Evolutionary conservation across 2,888 invertebrate genomes (phyloP).

Genomic region (Norana najaformis): DNA sequence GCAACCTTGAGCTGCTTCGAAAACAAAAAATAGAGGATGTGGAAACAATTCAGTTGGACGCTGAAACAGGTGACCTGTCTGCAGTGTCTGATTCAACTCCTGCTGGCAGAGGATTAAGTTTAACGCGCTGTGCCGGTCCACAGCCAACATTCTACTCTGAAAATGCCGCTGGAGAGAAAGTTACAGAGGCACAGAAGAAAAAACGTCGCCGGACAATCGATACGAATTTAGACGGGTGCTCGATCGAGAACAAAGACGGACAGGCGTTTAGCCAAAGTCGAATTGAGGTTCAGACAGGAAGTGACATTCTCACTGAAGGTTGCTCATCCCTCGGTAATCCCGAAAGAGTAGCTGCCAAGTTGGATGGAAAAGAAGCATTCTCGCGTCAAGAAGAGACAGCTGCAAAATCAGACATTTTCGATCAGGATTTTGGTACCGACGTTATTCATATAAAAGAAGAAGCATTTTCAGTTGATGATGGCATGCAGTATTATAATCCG

Average conservation of each 20-base stretch:
- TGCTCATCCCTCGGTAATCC: not conserved
- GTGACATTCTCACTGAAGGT: not conserved
- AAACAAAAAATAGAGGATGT: not conserved
- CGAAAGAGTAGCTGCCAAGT: not conserved
- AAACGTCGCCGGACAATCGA: not conserved
- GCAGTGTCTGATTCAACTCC: not conserved
- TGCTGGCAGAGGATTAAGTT: not conserved
- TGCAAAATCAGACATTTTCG: not conserved
- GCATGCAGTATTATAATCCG: constrained; percentile 6
- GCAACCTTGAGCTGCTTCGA: not conserved
- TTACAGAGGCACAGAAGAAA: not conserved
- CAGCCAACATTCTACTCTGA: not conserved
- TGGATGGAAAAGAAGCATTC: not conserved
- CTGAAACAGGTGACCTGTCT: not conserved
- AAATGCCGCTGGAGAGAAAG: not conserved
- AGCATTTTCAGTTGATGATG: not conserved
- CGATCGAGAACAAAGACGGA: not conserved
- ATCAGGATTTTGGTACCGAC: not conserved
- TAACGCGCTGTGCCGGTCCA: not conserved
- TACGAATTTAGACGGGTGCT: not conserved
- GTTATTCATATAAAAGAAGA: constrained; percentile 5
- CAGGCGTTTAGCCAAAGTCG: not conserved
- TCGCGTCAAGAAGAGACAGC: not conserved
- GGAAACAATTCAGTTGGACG: not conserved
- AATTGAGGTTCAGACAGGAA: not conserved